phyloP scores from a whole-genome alignment of 2,888 invertebrate genomes.

The Cerastoderma edule region DNA sequence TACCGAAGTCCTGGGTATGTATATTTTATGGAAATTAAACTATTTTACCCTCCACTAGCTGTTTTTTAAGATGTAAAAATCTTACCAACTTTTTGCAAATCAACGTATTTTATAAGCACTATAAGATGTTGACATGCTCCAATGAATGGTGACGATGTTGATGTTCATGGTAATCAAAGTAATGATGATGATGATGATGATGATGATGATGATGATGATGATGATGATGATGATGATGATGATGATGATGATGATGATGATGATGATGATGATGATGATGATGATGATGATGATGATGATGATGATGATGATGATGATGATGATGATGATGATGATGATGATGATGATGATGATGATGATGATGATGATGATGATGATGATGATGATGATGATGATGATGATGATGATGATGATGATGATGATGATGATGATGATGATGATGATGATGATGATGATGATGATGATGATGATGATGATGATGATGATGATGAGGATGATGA shows the following conservation, averaged over 20 bases:
- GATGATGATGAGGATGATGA: no score
- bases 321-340: conserved; percentile 15
- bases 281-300: conserved; percentile 10
- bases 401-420: conserved; percentile 18
- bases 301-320: conserved; percentile 21
- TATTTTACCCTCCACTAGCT: no score
- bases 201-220: conserved; percentile 15
- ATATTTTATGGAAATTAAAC: no score
- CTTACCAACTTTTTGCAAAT: no score
- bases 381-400: conserved; percentile 10
- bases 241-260: conserved; percentile 17
- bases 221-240: conserved; percentile 19
- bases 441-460: conserved; percentile 8
- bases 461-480: no score
- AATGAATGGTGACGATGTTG: no score
- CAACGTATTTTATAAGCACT: no score
- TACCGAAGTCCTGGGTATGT: no score
- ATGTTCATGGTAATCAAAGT: no score
- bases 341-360: conserved; percentile 14
- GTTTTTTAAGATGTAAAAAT: no score
- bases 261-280: conserved; percentile 15
- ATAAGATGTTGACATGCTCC: no score
- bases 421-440: conserved; percentile 4
- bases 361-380: conserved; percentile 15
- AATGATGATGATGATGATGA: conserved; percentile 8